A percentile compares a stretch with the other conserved stretches of the same genome.
Conservation (phyloP, 2,113 vertebrate species). For the Plecturocebus donacophilus region DNA sequence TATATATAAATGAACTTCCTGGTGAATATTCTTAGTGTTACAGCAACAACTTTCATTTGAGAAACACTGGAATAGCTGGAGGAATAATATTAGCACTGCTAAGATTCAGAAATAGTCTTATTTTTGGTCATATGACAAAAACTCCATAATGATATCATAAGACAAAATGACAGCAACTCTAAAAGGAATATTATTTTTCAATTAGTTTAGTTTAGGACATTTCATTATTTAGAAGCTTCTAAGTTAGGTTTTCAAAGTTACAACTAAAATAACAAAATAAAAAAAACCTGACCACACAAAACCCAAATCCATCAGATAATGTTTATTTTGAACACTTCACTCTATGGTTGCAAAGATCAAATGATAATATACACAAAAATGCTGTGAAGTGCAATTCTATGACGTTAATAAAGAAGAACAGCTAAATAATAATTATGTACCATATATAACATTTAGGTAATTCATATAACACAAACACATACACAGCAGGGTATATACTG, state of each 20-base stretch:
- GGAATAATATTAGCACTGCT: constrained; percentile 44
- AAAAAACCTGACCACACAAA: not conserved
- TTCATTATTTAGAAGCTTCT: constrained; percentile 33
- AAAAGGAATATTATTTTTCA: not conserved
- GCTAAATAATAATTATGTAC: not conserved
- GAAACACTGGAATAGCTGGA: constrained; percentile 1
- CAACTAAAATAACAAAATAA: not conserved
- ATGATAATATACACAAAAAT: not conserved
- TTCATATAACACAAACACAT: not conserved
- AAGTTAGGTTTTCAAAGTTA: constrained; percentile 39
- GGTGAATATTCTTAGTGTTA: not conserved
- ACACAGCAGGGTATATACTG: not conserved
- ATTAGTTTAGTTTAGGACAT: constrained; percentile 31
- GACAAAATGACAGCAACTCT: constrained; percentile 36
- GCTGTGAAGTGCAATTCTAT: not conserved
- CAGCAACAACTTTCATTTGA: constrained; percentile 25
- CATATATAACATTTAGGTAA: not conserved
- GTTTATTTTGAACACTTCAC: not conserved
- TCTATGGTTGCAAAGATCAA: not conserved
- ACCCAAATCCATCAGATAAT: not conserved
- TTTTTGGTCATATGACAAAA: constrained; percentile 38
- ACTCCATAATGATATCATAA: not conserved
- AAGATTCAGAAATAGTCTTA: constrained; percentile 23
- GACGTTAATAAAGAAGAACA: not conserved
- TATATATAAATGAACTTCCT: constrained; percentile 8